Base-by-base conservation (phyloP, 2,888 invertebrate species). In the Agonum fuliginosum region DNA sequence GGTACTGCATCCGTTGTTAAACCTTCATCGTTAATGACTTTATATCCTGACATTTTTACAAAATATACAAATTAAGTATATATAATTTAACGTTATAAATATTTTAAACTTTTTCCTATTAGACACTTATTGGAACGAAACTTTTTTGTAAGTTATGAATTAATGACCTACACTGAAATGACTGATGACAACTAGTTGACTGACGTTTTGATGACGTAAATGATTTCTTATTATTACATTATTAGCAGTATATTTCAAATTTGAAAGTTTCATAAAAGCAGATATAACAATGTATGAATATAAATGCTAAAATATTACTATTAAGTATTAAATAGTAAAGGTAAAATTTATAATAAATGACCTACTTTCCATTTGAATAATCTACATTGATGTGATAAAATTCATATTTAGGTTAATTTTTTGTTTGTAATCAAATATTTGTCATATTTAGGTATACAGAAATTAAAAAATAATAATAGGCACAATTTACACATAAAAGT, bases 1-100 rank as follows among this genome's bases (percentile, higher is more conserved):
- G 77, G 77, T 20, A 58, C 69, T 17, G 77, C 77, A 70, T 77
- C 77, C n/a, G 77, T 77, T 3, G 70, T 70, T 27, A 77, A 69
- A 70, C 70, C 41, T 8, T 34, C 20, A 24, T 51, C 71, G n/a
- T 71, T 27, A 14, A 41, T 67, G 20, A 67, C 19, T 19, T 8
- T 67, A 20, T 67, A 27, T 8, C 10, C 8, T 19, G 43, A 67
- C 67, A 67, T 67, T 41, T 41, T 41, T 24, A 67, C 20, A 41
- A 20, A 14, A 34, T 48, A 12, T 19, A 8, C 14, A 20, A 54
- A 54, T 43, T 12, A 43, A 43, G 3, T 14, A 48, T 4, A 48
- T 48, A 14, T 48, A 48, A 48, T 1, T 48, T 48, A 3, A 17
- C n/a, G 12, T 54, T 62, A 65, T 34, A 62, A 34, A 34, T 17